Evolutionary conservation across 2,888 invertebrate genomes (phyloP).

Genomic region (Argyra leucocephala): DNA sequence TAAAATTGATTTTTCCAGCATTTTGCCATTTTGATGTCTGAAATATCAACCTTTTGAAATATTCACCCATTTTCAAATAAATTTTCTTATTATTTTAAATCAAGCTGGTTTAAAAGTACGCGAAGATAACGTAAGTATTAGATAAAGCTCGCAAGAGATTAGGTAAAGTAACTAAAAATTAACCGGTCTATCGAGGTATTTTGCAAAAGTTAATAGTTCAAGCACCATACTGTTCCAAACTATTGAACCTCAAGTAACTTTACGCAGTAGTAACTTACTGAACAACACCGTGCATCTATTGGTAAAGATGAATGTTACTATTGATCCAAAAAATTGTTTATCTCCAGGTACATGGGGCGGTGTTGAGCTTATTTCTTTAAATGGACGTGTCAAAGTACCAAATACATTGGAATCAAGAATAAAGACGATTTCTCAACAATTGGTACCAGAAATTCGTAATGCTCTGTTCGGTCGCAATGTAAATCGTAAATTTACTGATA

Average conservation of each 20-base stretch:
- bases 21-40: too few species aligned
- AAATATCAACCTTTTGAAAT: too few species aligned
- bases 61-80: too few species aligned
- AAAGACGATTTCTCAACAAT: slow-evolving; percentile 86
- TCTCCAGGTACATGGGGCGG: slow-evolving; percentile 81
- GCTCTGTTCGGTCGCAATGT: slow-evolving; percentile 92
- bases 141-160: slow-evolving; percentile 86
- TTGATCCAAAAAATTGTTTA: slow-evolving; percentile 72
- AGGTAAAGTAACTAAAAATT: slow-evolving; percentile 62
- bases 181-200: slow-evolving; percentile 60
- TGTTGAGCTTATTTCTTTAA: slow-evolving; percentile 72
- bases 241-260: slow-evolving; percentile 68
- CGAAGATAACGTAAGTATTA: slow-evolving; percentile 89
- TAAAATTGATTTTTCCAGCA: too few species aligned
- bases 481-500: slow-evolving; percentile 93
- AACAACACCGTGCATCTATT: slow-evolving; percentile 62
- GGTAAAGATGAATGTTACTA: slow-evolving; percentile 63
- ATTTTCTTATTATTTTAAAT: slow-evolving; percentile 96
- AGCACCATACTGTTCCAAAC: slow-evolving; percentile 76
- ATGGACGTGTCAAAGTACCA: slow-evolving; percentile 71
- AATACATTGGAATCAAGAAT: slow-evolving; percentile 94
- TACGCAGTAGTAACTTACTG: slow-evolving; percentile 72
- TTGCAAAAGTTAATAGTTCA: slow-evolving; percentile 78
- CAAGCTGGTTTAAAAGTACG: slow-evolving; percentile 93
- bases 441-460: slow-evolving; percentile 88